Base-by-base conservation (phyloP, 2,888 invertebrate genomes). In the Lepidonotus clava region DNA sequence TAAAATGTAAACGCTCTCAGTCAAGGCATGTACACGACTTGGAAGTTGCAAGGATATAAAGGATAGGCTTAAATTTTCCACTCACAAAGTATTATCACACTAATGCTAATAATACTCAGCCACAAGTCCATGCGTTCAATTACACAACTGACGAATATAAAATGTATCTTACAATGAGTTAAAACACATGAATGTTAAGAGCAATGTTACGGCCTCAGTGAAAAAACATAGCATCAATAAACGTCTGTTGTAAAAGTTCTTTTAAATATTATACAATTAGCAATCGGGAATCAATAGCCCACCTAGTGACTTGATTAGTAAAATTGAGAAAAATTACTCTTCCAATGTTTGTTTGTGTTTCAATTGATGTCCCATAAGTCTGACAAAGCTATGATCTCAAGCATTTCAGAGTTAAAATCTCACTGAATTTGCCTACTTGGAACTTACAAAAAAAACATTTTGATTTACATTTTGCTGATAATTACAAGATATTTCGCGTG, bases 161-260 rank as follows among this genome's bases (percentile, higher is more conserved):
- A 24, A 36, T 71, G 71, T 71, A 71, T 71, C 36, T 71, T 71
- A 71, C 71, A 71, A 71, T 71, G 34, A 71, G 36, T 71, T 71
- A 8, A 71, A 61, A 61, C 61, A 71, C 38, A 71, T 38, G 38
- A 36, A 38, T 11, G 38, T 56, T 34, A n/a, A 71, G 36, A 71
- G 18, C 71, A 36, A 71, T 18, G n/a, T n/a, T n/a, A n/a, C n/a
- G n/a, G n/a, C n/a, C n/a, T n/a, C n/a, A n/a, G n/a, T n/a, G n/a
- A n/a, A n/a, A n/a, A n/a, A n/a, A n/a, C n/a, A n/a, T n/a, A n/a
- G n/a, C n/a, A n/a, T n/a, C n/a, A n/a, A n/a, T n/a, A n/a, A n/a
- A n/a, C n/a, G n/a, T n/a, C n/a, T n/a, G n/a, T n/a, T n/a, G n/a
- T n/a, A n/a, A n/a, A n/a, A n/a, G n/a, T n/a, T n/a, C n/a, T n/a